Evolutionary conservation across 2,113 vertebrate genomes (phyloP).

Genomic region (Aldabrachelys gigantea): DNA sequence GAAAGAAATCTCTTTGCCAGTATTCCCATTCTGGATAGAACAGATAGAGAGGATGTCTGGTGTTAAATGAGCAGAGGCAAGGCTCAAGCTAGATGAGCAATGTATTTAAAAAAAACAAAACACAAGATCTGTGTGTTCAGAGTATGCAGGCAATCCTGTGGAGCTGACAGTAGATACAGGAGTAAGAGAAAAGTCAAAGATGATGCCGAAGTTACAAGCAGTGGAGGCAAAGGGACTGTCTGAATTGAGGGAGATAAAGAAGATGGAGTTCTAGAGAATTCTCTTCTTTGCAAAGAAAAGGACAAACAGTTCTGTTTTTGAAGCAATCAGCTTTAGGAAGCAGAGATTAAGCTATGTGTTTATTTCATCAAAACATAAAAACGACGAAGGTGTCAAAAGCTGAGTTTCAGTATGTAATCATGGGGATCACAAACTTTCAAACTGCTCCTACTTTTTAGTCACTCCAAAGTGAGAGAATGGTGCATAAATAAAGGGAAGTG

Average conservation of each 20-base stretch:
- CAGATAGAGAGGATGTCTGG: not conserved
- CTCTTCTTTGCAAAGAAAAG: conserved; percentile 26
- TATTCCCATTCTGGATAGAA: not conserved
- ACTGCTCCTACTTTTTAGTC: not conserved
- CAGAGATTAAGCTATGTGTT: not conserved
- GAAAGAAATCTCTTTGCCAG: not conserved
- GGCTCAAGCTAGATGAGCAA: not conserved
- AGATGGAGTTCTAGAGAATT: not conserved
- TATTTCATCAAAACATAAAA: conserved; percentile 1
- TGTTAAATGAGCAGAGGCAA: not conserved
- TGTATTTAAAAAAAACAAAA: conserved; percentile 9
- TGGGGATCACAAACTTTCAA: not conserved
- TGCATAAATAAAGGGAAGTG: not conserved
- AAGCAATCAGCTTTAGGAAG: conserved; percentile 4
- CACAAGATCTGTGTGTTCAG: not conserved
- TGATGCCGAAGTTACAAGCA: not conserved
- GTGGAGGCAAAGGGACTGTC: not conserved
- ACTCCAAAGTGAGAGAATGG: not conserved
- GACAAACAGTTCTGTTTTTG: conserved; percentile 21
- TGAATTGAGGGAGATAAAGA: conserved; percentile 21
- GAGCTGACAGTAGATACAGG: not conserved
- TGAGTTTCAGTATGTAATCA: not conserved
- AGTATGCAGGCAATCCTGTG: not conserved
- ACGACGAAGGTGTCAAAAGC: not conserved
- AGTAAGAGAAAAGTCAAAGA: not conserved